These are phyloP conservation scores for Lasiurus borealis DNA, from an alignment of 2,113 vertebrate genomes.

Conservation along the genomic window DNA sequence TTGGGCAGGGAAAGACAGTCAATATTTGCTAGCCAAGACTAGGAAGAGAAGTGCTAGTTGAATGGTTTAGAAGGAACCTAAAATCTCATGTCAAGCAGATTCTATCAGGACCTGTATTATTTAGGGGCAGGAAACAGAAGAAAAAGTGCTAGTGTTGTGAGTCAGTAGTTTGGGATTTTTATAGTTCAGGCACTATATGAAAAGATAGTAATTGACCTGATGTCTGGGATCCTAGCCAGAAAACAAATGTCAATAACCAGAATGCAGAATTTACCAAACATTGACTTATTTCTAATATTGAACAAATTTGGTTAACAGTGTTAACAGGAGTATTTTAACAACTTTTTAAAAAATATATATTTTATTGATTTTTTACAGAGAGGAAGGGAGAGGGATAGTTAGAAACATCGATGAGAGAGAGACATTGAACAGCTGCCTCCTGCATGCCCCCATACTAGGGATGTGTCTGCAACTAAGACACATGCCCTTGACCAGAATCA, in stretches of 20 bases:
- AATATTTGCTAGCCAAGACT: background rate
- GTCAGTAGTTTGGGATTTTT: background rate
- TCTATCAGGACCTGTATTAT: background rate
- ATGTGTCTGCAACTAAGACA: too few species aligned
- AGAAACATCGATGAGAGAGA: too few species aligned
- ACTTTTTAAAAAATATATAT: background rate
- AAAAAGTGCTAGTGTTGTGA: background rate
- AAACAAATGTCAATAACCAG: conserved; percentile 37
- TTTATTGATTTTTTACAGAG: too few species aligned
- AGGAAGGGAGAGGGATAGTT: too few species aligned
- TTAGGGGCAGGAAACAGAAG: background rate
- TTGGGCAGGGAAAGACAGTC: background rate
- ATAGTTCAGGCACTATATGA: background rate
- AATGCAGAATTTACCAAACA: conserved; percentile 22
- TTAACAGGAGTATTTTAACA: conserved; percentile 20
- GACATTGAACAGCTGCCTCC: too few species aligned
- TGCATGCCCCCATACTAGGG: too few species aligned
- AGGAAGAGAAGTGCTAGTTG: background rate
- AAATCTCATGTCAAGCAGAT: background rate
- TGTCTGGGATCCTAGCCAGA: background rate
- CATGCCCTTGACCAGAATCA: too few species aligned
- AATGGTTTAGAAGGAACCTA: background rate
- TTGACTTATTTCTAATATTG: background rate
- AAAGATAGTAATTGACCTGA: background rate
- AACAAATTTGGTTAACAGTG: background rate